Conservation (phyloP, 2,888 invertebrate genomes). For the Philaethria dido region DNA sequence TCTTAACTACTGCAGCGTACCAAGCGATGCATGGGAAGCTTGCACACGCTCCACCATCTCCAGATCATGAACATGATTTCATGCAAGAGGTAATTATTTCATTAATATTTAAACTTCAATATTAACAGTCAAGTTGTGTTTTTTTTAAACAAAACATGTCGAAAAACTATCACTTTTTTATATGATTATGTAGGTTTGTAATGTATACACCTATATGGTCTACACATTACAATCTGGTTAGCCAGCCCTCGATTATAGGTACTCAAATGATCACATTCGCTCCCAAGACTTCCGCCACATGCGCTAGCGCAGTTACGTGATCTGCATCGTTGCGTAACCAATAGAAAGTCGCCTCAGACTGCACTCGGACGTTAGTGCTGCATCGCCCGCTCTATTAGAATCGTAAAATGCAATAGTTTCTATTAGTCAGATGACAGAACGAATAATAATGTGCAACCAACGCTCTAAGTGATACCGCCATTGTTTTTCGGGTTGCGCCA, state of each 20-base stretch:
- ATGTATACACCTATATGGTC: conserved; percentile 19
- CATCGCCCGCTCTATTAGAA: conserved; percentile 68
- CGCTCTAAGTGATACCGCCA: conserved; percentile 29
- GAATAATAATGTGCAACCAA: conserved; percentile 42
- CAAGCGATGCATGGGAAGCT: conserved; percentile 93
- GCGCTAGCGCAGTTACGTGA: conserved; percentile 79
- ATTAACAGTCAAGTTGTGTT: background rate
- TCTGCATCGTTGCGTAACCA: conserved; percentile 80
- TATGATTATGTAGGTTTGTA: conserved; percentile 2
- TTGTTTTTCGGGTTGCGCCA: conserved; percentile 32
- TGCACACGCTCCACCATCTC: conserved; percentile 72
- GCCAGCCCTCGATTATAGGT: conserved; percentile 44
- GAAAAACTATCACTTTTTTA: background rate
- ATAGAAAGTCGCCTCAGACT: conserved; percentile 79
- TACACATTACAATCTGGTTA: conserved; percentile 38
- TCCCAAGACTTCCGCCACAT: conserved; percentile 79
- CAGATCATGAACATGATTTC: conserved; percentile 89
- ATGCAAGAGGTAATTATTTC: conserved; percentile 89
- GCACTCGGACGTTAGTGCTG: conserved; percentile 72
- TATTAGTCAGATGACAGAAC: conserved; percentile 50
- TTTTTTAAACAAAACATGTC: background rate
- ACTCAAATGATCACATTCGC: conserved; percentile 67
- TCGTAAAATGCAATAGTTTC: conserved; percentile 64
- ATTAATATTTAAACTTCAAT: background rate
- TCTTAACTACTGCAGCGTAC: conserved; percentile 96